Evolutionary conservation across 2,113 vertebrate species (phyloP), one percentile per base, ranked within the genome.

Genomic region (Ariopsis seemanni): DNA sequence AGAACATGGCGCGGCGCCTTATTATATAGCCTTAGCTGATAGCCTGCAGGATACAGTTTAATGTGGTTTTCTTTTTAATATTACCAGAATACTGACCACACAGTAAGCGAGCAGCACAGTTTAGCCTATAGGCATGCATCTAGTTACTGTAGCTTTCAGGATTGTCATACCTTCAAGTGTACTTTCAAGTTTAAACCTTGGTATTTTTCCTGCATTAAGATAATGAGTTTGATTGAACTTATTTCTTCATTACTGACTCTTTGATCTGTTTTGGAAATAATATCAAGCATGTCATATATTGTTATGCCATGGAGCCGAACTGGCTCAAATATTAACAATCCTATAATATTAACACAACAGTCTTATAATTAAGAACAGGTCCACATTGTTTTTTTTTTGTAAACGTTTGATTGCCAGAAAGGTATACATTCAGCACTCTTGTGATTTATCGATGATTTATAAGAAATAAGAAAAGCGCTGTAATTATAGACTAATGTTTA

Each of bases 11-110:
- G 1, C 25, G 48, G 48, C n/a, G 74, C 60, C n/a, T 67, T 67
- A 5, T 69, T 81, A 86, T 69, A 52, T 82, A 82, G 79, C 57
- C 78, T 57, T 58, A 52, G 27, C 67, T 34, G 74, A 79, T 53
- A 86, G 52, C 60, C 75, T 86, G 7, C 34, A 86, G 69, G 69
- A 77, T 72, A 58, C 42, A 75, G 57, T 83, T 72, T 82, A 63
- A 72, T 75, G 69, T 87, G 86, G 69, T 83, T 48, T 80, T 55
- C 1, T 81, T 7, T 34, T 81, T 60, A 60, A 62, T 82, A 82
- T 62, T 71, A 57, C 18, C 50, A 67, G 25, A 34, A 18, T 65
- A 72, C 27, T 84, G 83, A 58, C 67, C 67, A 84, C 67, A 58
- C 67, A 57, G 83, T 72, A 84, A 84, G 5, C 11, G n/a, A 55